phyloP scores from a whole-genome alignment of 2,888 invertebrate species.

The Pandemis heparana region DNA sequence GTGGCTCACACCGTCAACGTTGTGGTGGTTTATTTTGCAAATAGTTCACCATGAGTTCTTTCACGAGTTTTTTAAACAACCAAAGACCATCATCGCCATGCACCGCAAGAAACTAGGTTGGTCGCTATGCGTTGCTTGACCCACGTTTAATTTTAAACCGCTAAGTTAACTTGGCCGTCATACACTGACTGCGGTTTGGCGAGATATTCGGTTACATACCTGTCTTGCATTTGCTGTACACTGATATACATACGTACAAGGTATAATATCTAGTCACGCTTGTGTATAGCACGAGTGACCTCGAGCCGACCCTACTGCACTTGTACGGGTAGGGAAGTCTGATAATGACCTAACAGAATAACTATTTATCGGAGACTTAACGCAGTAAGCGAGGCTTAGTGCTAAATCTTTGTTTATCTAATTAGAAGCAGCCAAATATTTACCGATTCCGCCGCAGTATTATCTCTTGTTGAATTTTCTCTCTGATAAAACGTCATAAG shows the following conservation, averaged over 20 bases:
- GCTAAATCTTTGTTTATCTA: constrained; percentile 37
- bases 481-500: neutral
- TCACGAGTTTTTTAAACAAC: too few relatives aligned
- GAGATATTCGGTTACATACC: neutral
- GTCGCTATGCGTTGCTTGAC: neutral
- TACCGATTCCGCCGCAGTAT: neutral
- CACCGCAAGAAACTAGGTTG: too few relatives aligned
- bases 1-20: too few relatives aligned
- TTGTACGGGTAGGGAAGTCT: constrained; percentile 58
- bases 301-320: constrained; percentile 55
- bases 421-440: constrained; percentile 27
- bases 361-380: constrained; percentile 52
- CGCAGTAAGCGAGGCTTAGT: constrained; percentile 51
- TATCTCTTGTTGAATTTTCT: neutral
- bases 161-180: constrained; percentile 19
- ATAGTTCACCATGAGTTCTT: too few relatives aligned
- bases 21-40: too few relatives aligned
- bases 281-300: constrained; percentile 47
- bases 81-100: too few relatives aligned
- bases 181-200: constrained; percentile 23
- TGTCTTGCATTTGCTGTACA: neutral
- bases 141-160: constrained; percentile 4
- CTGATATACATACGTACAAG: neutral
- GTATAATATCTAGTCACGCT: constrained; percentile 16
- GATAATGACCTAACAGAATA: constrained; percentile 55